Conservation (phyloP, 1,140 invertebrate genomes). For the Drosophila melanica region DNA sequence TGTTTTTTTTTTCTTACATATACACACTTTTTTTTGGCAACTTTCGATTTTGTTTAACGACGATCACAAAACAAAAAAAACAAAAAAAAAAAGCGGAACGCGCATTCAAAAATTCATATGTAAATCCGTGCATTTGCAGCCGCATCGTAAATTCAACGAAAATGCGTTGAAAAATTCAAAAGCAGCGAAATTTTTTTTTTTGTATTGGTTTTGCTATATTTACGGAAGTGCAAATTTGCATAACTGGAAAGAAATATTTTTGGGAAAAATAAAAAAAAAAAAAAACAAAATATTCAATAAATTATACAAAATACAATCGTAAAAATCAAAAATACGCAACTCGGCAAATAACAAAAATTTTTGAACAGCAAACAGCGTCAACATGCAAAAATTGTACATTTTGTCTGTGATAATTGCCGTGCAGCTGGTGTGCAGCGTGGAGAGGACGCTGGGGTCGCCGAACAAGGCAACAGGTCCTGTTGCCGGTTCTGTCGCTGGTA, state of each 20-base stretch:
- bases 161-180: constrained; percentile 37
- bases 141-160: constrained; percentile 28
- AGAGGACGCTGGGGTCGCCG: constrained; percentile 61
- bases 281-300: constrained; percentile 46
- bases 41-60: constrained; percentile 55
- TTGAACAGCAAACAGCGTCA: constrained; percentile 18
- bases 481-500: constrained; percentile 66
- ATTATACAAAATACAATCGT: constrained; percentile 42
- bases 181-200: constrained; percentile 43
- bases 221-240: constrained; percentile 47
- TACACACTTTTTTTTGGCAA: constrained; percentile 50
- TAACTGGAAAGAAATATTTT: constrained; percentile 41
- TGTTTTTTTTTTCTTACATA: background rate
- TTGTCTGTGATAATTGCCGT: constrained; percentile 79
- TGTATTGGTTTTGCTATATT: constrained; percentile 28
- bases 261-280: constrained; percentile 21
- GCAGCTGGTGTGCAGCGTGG: constrained; percentile 67
- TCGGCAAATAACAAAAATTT: constrained; percentile 8
- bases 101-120: constrained; percentile 39
- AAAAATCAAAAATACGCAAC: constrained; percentile 27
- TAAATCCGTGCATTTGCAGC: constrained; percentile 37
- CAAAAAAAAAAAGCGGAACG: constrained; percentile 9
- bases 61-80: constrained; percentile 4
- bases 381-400: constrained; percentile 77
- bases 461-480: constrained; percentile 50